Conservation (phyloP, 2,113 vertebrate genomes). For the Peromyscus californicus region DNA sequence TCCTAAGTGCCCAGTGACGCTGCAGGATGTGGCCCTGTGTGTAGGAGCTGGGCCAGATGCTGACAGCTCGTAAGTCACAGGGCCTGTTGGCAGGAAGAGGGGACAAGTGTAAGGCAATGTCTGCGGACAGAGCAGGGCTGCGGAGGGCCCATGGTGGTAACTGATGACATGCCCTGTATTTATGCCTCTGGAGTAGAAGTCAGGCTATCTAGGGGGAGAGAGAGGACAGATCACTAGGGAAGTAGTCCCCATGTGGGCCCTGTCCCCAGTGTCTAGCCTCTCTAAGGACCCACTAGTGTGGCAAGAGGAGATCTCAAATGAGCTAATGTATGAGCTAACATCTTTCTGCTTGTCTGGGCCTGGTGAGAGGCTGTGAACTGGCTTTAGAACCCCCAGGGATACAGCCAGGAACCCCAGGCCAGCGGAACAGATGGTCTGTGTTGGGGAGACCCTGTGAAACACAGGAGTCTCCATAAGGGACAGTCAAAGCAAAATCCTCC, state of each 20-base stretch:
- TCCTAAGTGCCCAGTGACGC: background rate
- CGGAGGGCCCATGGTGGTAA: background rate
- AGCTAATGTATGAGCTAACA: background rate
- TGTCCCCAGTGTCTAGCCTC: background rate
- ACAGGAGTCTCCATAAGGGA: background rate
- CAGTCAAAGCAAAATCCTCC: background rate
- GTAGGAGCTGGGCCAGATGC: background rate
- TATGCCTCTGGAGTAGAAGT: background rate
- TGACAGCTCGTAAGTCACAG: background rate
- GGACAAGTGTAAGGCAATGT: background rate
- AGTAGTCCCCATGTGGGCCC: background rate
- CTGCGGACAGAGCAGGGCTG: background rate
- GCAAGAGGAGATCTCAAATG: background rate
- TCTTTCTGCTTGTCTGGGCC: background rate
- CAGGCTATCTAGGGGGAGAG: background rate
- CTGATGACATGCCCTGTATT: accelerated
- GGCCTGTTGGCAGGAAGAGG: background rate
- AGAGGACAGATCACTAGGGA: background rate
- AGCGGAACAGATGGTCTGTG: background rate
- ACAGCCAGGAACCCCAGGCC: background rate
- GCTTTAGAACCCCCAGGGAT: background rate
- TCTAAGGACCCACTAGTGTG: accelerated
- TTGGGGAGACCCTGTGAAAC: background rate
- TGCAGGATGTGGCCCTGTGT: background rate
- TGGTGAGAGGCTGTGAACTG: background rate